A percentile compares a stretch with the other conserved stretches of the same genome.
phyloP scores from a whole-genome alignment of 2,797 vertebrate species.

The Knipowitschia caucasica region DNA sequence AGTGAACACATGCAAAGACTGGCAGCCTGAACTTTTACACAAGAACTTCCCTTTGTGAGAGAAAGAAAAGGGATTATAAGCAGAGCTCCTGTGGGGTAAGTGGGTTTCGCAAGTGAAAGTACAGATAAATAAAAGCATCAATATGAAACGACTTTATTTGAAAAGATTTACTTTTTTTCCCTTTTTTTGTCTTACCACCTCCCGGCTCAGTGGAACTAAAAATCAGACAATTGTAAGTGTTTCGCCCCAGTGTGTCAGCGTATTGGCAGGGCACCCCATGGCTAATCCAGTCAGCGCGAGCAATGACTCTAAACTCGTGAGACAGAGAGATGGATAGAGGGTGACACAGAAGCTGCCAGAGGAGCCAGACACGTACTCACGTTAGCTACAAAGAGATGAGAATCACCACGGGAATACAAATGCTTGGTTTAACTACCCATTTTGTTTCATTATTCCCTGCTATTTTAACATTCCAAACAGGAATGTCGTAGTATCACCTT shows the following conservation, averaged over 20 bases:
- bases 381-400: slow-evolving; percentile 9
- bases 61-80: slow-evolving; percentile 1
- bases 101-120: slow-evolving; percentile 16
- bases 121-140: slow-evolving; percentile 32
- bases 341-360: slow-evolving; percentile 34
- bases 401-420: slow-evolving; percentile 17
- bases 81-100: slow-evolving; percentile 13
- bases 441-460: too few species aligned
- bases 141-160: slow-evolving; percentile 28
- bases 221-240: slow-evolving; percentile 56
- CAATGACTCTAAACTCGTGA: slow-evolving; percentile 50
- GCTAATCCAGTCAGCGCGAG: slow-evolving; percentile 58
- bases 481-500: too few species aligned
- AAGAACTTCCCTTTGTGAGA: slow-evolving; percentile 11
- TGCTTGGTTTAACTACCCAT: slow-evolving; percentile 16
- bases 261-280: slow-evolving; percentile 47
- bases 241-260: slow-evolving; percentile 45
- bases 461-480: not conserved
- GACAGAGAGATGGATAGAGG: slow-evolving; percentile 30
- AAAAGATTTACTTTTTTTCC: slow-evolving; percentile 16
- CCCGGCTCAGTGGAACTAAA: slow-evolving; percentile 40
- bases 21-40: slow-evolving; percentile 3
- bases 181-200: slow-evolving; percentile 44
- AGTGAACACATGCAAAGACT: slow-evolving; percentile 12
- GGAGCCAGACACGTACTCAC: slow-evolving; percentile 19